These are phyloP conservation scores for Sebastes taczanowskii DNA, from an alignment of 2,797 vertebrate genomes.

Conservation along the genomic window DNA sequence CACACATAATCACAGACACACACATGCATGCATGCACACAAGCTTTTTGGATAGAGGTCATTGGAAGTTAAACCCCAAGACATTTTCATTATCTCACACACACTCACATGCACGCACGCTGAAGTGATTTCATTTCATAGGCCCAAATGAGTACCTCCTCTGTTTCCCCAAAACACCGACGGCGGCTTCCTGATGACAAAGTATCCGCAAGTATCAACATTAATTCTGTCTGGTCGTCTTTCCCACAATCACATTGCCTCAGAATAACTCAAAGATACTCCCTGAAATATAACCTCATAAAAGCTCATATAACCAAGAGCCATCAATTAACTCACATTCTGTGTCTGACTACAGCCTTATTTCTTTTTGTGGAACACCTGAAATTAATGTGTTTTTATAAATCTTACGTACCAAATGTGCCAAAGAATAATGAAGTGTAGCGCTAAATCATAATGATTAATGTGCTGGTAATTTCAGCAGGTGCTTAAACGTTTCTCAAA, in stretches of 20 bases:
- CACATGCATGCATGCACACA: not conserved
- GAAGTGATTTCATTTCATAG: conserved; percentile 30
- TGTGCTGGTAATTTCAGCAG: conserved; percentile 55
- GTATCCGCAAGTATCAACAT: conserved; percentile 53
- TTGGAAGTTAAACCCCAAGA: not conserved
- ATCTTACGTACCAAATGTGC: conserved; percentile 28
- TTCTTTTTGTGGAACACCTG: conserved; percentile 22
- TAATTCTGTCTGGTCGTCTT: conserved; percentile 38
- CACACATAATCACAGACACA: not conserved
- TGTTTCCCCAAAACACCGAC: conserved; percentile 59
- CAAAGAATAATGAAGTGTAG: conserved; percentile 48
- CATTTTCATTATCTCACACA: not conserved
- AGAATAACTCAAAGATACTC: conserved; percentile 29
- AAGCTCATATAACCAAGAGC: conserved; percentile 20
- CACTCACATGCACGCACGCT: not conserved
- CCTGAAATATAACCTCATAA: conserved; percentile 17
- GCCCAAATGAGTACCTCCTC: conserved; percentile 49
- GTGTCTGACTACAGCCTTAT: not conserved
- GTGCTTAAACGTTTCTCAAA: conserved; percentile 46
- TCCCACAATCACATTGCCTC: conserved; percentile 50
- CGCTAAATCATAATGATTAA: conserved; percentile 61
- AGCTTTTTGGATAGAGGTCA: not conserved
- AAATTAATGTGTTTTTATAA: conserved; percentile 50
- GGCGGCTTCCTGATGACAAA: conserved; percentile 39
- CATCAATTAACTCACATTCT: conserved; percentile 1